phyloP scores from a whole-genome alignment of 2,113 vertebrate species.

The Arenaria interpres region DNA sequence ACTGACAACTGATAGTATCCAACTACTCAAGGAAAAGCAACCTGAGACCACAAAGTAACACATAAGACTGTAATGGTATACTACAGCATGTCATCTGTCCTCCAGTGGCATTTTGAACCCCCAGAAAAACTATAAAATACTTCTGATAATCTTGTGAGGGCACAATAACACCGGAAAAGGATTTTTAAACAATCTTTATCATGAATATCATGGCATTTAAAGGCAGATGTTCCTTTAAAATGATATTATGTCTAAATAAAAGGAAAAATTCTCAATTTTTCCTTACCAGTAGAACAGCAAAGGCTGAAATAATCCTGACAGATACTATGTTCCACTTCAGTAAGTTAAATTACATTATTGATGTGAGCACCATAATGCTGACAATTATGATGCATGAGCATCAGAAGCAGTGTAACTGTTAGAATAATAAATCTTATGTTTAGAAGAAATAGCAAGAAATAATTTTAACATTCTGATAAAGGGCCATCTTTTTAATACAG shows the following conservation, averaged over 20 bases:
- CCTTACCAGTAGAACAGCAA: neutral
- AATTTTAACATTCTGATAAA: neutral
- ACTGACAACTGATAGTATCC: constrained; percentile 80
- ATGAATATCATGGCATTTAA: neutral
- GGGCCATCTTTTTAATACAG: neutral
- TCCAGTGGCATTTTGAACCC: constrained; percentile 48
- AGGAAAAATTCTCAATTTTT: neutral
- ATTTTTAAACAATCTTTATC: neutral
- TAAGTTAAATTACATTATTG: neutral
- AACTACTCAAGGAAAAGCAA: constrained; percentile 70
- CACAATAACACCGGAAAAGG: neutral
- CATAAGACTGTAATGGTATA: constrained; percentile 50
- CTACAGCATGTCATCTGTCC: constrained; percentile 46
- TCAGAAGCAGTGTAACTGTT: neutral
- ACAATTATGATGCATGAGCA: neutral
- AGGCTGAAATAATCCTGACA: neutral
- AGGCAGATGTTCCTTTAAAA: neutral
- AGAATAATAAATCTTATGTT: neutral
- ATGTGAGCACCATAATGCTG: neutral
- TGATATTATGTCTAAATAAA: neutral
- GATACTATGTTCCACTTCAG: neutral
- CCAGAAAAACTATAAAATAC: constrained; percentile 28
- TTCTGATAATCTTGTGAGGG: constrained; percentile 25
- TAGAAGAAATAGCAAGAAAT: neutral
- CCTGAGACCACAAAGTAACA: constrained; percentile 59